Conservation (phyloP, 2,888 invertebrate species). For the Trissonchulus sp. region DNA sequence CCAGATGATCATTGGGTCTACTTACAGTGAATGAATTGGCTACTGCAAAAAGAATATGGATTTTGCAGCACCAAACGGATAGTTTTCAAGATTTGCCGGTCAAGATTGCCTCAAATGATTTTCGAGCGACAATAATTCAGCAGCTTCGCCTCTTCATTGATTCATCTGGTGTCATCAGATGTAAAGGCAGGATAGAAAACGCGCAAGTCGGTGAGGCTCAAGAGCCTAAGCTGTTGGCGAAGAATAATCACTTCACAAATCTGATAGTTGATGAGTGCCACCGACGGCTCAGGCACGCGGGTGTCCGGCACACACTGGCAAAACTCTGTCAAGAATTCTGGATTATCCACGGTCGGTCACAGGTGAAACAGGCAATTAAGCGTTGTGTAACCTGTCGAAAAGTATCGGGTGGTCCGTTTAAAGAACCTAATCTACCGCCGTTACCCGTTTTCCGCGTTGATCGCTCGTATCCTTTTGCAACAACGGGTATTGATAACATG, state of each 20-base stretch:
- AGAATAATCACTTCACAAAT: too few species aligned
- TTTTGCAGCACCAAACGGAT: not conserved
- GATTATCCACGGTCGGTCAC: not conserved
- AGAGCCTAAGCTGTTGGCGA: not conserved
- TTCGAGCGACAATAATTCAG: not conserved
- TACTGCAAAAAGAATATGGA: not conserved
- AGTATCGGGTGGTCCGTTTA: not conserved
- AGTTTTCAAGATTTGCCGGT: not conserved
- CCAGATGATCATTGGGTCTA: too few species aligned
- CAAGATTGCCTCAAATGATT: not conserved
- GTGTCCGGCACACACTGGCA: not conserved
- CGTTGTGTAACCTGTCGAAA: not conserved
- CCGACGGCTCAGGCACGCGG: not conserved
- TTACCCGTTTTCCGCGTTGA: not conserved
- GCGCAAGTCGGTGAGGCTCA: not conserved
- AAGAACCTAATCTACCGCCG: not conserved
- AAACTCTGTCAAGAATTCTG: too few species aligned
- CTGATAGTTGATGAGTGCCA: not conserved
- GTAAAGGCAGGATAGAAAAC: not conserved
- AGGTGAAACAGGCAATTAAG: not conserved
- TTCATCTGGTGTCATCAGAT: not conserved
- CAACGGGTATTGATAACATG: constrained; percentile 49
- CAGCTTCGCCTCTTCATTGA: not conserved
- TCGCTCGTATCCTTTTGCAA: not conserved
- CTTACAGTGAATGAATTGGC: too few species aligned